phyloP scores from a whole-genome alignment of 1,140 invertebrate species.

The Drosophila chauvacae region DNA sequence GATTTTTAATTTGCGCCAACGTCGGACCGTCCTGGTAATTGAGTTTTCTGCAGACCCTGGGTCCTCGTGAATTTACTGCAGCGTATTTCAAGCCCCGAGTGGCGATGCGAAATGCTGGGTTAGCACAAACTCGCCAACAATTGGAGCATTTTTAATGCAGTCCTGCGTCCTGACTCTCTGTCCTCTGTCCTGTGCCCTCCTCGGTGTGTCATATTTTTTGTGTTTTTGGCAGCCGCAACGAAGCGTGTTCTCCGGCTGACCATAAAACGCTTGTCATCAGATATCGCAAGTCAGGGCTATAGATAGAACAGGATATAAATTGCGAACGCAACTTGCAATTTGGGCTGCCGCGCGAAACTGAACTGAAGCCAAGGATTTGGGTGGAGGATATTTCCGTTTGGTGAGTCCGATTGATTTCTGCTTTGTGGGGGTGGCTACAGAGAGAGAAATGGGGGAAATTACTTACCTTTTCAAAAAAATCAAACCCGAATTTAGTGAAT shows the following conservation, averaged over 20 bases:
- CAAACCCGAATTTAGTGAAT: neutral
- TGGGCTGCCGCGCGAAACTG: constrained; percentile 2
- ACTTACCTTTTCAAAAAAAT: neutral
- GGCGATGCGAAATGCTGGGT: constrained; percentile 36
- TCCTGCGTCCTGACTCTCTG: too few species aligned
- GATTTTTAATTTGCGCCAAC: constrained; percentile 61
- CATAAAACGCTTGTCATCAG: constrained; percentile 49
- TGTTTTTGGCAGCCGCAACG: constrained; percentile 48
- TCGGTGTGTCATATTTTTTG: constrained; percentile 28
- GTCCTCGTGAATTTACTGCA: constrained; percentile 48
- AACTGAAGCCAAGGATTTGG: constrained; percentile 10
- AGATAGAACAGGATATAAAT: constrained; percentile 36
- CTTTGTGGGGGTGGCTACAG: neutral
- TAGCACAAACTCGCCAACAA: constrained; percentile 36
- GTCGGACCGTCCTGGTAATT: constrained; percentile 52
- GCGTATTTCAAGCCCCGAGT: constrained; percentile 18
- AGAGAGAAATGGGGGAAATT: neutral
- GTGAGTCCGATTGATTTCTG: constrained; percentile 36
- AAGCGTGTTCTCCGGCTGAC: constrained; percentile 42
- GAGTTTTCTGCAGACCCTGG: constrained; percentile 46
- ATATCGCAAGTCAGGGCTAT: constrained; percentile 32
- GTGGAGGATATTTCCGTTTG: constrained; percentile 6
- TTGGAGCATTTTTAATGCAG: constrained; percentile 40
- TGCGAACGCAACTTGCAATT: constrained; percentile 44
- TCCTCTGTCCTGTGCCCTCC: neutral